Percentiles rank a stretch among this genome's conserved stretches.
Conservation (phyloP, 2,113 vertebrate species). For the Rhabdomys dilectus region DNA sequence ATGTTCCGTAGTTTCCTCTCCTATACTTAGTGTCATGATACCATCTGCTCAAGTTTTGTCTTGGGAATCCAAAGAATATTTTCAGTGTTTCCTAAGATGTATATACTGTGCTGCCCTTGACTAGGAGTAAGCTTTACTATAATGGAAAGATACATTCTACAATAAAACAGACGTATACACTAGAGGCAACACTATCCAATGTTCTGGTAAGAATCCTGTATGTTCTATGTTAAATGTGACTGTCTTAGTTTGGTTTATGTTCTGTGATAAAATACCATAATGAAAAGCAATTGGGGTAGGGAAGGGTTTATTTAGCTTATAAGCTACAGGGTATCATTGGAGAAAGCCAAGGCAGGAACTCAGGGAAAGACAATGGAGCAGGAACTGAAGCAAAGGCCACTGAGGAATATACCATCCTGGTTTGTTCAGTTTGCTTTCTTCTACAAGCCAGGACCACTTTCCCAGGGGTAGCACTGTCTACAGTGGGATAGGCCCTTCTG, state of each 20-base stretch:
- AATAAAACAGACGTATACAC: neutral
- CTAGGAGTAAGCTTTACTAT: neutral
- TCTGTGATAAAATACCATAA: neutral
- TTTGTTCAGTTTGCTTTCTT: neutral
- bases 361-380: neutral
- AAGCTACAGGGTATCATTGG: neutral
- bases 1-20: neutral
- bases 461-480: neutral
- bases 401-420: neutral
- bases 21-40: neutral
- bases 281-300: neutral
- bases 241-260: neutral
- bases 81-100: neutral
- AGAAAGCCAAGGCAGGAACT: neutral
- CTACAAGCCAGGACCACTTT: neutral
- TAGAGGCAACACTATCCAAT: neutral
- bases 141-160: neutral
- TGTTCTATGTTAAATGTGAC: neutral
- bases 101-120: neutral
- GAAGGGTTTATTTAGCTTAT: neutral
- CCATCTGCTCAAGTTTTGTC: neutral
- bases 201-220: neutral
- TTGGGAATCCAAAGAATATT: conserved; percentile 28
- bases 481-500: too few relatives aligned
- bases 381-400: neutral